Percentiles rank a stretch among this genome's conserved stretches.
Evolutionary conservation across 2,797 vertebrate species (phyloP).

Genomic region (Labeo calbasu): DNA sequence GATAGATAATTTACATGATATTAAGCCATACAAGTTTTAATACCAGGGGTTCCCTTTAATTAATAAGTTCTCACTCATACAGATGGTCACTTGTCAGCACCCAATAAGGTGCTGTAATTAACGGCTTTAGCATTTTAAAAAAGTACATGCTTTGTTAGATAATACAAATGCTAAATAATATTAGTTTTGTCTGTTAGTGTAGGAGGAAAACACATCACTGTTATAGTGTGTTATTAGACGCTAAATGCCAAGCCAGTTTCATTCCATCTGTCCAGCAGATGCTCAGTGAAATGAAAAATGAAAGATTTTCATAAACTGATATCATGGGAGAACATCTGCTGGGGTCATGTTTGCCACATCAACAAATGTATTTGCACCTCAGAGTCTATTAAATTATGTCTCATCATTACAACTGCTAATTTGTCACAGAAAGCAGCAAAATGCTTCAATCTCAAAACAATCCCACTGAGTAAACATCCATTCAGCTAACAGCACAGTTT

Average conservation of each 20-base stretch:
- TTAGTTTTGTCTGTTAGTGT: not conserved
- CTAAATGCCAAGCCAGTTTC: not conserved
- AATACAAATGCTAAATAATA: not conserved
- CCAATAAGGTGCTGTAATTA: not conserved
- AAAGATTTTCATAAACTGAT: slow-evolving; percentile 11
- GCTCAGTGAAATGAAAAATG: not conserved
- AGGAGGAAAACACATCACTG: not conserved
- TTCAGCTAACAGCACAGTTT: not conserved
- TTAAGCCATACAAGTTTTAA: too few relatives aligned
- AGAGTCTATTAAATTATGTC: not conserved
- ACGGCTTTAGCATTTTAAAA: not conserved
- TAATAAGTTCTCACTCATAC: not conserved
- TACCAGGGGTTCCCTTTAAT: not conserved
- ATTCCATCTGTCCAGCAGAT: slow-evolving; percentile 18
- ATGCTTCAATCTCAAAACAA: not conserved
- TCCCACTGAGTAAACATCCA: not conserved
- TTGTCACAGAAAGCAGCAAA: not conserved
- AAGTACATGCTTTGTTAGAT: not conserved
- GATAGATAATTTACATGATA: too few relatives aligned
- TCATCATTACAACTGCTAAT: not conserved
- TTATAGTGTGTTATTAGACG: not conserved
- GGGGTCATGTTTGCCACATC: not conserved
- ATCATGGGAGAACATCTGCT: not conserved
- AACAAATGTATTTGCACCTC: not conserved
- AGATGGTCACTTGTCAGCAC: too few relatives aligned